phyloP scores from a whole-genome alignment of 2,113 vertebrate genomes.

The Gnathonemus longibarbis region DNA sequence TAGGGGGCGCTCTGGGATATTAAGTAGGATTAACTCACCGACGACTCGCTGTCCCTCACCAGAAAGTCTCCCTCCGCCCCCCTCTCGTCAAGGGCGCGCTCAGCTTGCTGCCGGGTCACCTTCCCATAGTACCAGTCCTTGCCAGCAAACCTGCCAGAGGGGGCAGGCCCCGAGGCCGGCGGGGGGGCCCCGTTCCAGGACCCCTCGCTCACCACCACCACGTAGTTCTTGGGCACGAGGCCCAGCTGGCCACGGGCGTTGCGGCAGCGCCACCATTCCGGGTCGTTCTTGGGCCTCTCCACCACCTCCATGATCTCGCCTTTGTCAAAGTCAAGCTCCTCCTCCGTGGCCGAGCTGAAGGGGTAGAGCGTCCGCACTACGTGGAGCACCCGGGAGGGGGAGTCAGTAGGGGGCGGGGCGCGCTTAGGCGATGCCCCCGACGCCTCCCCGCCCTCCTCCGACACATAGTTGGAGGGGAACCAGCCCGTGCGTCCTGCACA shows the following conservation, averaged over 20 bases:
- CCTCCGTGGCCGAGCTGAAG: constrained; percentile 91
- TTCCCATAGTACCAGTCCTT: constrained; percentile 95
- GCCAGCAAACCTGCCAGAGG: constrained; percentile 81
- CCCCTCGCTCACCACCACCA: constrained; percentile 77
- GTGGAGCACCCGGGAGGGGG: constrained; percentile 56
- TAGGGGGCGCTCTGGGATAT: neutral
- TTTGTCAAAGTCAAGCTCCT: constrained; percentile 98
- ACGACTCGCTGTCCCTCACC: constrained; percentile 95
- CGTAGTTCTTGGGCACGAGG: constrained; percentile 98
- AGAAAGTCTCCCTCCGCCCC: constrained; percentile 94
- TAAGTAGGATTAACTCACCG: constrained; percentile 70
- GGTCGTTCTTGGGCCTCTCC: constrained; percentile 95
- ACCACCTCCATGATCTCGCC: constrained; percentile 97
- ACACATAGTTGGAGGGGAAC: constrained; percentile 97
- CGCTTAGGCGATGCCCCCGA: constrained; percentile 63
- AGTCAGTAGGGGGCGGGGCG: constrained; percentile 19
- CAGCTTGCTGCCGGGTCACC: constrained; percentile 87
- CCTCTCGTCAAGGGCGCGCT: constrained; percentile 82
- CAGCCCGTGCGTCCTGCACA: constrained; percentile 82
- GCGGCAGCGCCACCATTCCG: constrained; percentile 97
- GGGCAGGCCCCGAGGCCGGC: constrained; percentile 57
- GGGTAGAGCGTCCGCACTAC: constrained; percentile 94
- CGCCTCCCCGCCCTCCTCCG: constrained; percentile 74
- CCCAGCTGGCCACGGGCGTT: constrained; percentile 84
- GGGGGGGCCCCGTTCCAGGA: constrained; percentile 50